Evolutionary conservation across 2,113 vertebrate species (phyloP).

Genomic region (Pseudorasbora parva): DNA sequence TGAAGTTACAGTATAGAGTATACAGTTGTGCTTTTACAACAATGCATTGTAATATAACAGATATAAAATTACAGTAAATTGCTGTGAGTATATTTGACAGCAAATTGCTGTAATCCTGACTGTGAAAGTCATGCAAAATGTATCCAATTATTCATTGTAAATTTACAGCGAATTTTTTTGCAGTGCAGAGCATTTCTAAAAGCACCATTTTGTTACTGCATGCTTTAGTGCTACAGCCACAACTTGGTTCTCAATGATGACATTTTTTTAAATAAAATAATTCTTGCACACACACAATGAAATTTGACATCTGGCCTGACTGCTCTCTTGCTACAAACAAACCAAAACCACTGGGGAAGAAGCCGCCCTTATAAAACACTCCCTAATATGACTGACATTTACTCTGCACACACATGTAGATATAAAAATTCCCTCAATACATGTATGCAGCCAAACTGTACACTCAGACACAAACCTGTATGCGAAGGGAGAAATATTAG

Average conservation of each 20-base stretch:
- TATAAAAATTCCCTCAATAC: background rate
- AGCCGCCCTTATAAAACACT: background rate
- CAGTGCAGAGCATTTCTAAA: background rate
- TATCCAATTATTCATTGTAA: too few relatives aligned
- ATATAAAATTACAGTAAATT: too few relatives aligned
- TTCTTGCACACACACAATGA: conserved; percentile 29
- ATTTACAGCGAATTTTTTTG: too few relatives aligned
- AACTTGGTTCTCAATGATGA: background rate
- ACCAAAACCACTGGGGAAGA: conserved; percentile 4
- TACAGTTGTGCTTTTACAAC: too few relatives aligned
- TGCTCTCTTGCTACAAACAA: background rate
- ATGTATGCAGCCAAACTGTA: conserved; percentile 35
- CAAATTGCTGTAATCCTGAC: too few relatives aligned
- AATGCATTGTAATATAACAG: too few relatives aligned
- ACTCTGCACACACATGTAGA: conserved; percentile 1
- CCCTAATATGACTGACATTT: background rate
- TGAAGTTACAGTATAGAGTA: too few relatives aligned
- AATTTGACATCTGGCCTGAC: background rate
- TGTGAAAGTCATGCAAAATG: too few relatives aligned
- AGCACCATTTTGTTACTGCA: background rate
- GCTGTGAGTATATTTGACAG: too few relatives aligned
- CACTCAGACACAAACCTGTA: conserved; percentile 12
- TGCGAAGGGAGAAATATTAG: conserved; percentile 4
- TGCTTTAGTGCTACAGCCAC: background rate
- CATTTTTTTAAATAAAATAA: too few relatives aligned